Evolutionary conservation across 2,888 invertebrate genomes (phyloP).

Genomic region (Blastobasis lacticolella): DNA sequence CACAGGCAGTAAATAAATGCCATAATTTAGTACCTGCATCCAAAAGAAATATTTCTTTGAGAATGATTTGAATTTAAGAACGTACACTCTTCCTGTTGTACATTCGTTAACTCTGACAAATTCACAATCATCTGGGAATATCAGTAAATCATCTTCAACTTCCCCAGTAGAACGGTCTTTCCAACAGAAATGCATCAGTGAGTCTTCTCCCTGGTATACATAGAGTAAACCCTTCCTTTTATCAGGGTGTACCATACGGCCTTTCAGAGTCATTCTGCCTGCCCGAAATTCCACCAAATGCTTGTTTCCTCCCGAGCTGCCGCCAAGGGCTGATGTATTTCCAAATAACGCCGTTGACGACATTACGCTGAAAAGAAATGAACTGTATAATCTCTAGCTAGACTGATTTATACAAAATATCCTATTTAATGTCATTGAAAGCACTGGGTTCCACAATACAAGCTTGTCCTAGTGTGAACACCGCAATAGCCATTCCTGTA

Average conservation of each 20-base stretch:
- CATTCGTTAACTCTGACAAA: constrained; percentile 96
- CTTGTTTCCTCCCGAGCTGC: constrained; percentile 87
- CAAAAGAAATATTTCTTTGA: constrained; percentile 96
- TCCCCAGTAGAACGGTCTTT: constrained; percentile 95
- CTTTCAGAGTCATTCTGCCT: constrained; percentile 96
- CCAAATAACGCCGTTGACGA: constrained; percentile 84
- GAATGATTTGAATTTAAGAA: constrained; percentile 96
- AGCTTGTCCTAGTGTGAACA: no score
- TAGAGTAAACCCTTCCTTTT: constrained; percentile 96
- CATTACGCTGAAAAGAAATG: constrained; percentile 46
- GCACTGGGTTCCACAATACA: no score
- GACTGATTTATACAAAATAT: background rate
- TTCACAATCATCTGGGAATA: constrained; percentile 99
- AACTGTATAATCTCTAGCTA: background rate
- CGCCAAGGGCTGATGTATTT: constrained; percentile 82
- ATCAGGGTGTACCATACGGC: constrained; percentile 95
- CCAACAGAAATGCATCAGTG: constrained; percentile 99
- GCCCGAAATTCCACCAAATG: constrained; percentile 96
- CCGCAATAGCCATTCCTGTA: no score
- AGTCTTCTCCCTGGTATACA: constrained; percentile 97
- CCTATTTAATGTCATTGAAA: background rate
- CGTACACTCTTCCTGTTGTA: constrained; percentile 95
- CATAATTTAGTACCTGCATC: constrained; percentile 84
- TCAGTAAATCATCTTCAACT: constrained; percentile 97
- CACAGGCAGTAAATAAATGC: background rate